Evolutionary conservation across 2,888 invertebrate genomes (phyloP).

Genomic region (Nemoura dubitans): DNA sequence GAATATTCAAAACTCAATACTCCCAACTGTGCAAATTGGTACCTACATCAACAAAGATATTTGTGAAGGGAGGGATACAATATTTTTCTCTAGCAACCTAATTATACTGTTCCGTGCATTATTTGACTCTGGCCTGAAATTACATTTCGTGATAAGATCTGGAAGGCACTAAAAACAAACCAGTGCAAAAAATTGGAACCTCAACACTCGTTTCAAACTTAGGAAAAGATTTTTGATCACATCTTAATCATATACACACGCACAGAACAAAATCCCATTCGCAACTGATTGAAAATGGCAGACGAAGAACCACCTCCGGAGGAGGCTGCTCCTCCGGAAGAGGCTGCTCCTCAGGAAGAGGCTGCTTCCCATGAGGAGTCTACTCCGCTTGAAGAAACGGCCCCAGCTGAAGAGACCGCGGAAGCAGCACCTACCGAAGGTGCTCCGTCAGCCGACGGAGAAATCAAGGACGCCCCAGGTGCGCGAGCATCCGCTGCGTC

Average conservation of each 20-base stretch:
- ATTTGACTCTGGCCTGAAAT: too few species aligned
- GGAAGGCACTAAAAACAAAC: too few species aligned
- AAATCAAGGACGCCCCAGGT: too few species aligned
- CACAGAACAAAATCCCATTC: not conserved
- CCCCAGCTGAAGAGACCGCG: not conserved
- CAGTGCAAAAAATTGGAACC: not conserved
- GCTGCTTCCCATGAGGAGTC: too few species aligned
- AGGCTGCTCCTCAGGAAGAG: not conserved
- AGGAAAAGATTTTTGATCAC: not conserved
- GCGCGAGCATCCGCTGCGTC: not conserved
- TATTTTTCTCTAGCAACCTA: too few species aligned
- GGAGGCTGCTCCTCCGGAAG: not conserved
- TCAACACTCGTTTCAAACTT: not conserved
- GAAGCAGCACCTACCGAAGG: not conserved
- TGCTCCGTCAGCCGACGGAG: too few species aligned
- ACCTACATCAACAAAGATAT: too few species aligned
- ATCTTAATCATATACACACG: not conserved
- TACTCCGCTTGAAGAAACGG: not conserved
- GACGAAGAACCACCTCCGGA: not conserved
- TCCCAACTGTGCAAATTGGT: too few species aligned
- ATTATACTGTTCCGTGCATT: too few species aligned
- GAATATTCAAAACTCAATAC: too few species aligned
- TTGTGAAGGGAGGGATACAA: too few species aligned
- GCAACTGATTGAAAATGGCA: not conserved
- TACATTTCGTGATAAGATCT: too few species aligned